phyloP scores from a whole-genome alignment of 2,888 invertebrate species.

The Brenthis ino region DNA sequence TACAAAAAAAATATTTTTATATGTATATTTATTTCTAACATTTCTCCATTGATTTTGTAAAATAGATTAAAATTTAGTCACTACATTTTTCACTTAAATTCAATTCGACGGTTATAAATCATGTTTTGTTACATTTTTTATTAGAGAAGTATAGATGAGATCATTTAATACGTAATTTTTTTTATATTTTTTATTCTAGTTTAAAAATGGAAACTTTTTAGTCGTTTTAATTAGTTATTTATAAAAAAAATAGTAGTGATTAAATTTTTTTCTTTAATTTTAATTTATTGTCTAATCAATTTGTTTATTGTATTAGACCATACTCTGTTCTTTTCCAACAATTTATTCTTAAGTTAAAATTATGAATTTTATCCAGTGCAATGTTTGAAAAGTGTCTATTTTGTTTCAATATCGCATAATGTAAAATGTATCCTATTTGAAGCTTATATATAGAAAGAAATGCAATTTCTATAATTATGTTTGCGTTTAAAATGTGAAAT shows the following conservation, averaged over 20 bases:
- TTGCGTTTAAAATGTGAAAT: slow-evolving; percentile 50
- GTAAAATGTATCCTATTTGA: slow-evolving; percentile 37
- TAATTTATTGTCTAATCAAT: background rate
- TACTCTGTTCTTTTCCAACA: slow-evolving; percentile 10
- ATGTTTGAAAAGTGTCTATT: slow-evolving; percentile 24
- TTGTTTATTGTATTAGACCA: slow-evolving; percentile 2
- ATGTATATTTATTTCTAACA: slow-evolving; percentile 21
- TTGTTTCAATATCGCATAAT: slow-evolving; percentile 31
- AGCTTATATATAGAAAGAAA: slow-evolving; percentile 40
- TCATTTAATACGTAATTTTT: background rate
- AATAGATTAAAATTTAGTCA: slow-evolving; percentile 18
- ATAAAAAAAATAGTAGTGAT: background rate
- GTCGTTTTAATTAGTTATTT: background rate
- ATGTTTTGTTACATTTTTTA: no score
- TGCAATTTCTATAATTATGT: slow-evolving; percentile 52
- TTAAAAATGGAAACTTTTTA: background rate
- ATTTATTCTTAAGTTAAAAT: slow-evolving; percentile 20
- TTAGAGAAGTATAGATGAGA: background rate
- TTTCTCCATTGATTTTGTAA: slow-evolving; percentile 15
- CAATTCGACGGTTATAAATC: no score
- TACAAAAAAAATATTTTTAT: slow-evolving; percentile 34
- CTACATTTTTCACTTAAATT: background rate
- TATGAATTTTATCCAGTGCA: slow-evolving; percentile 31
- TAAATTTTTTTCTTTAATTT: slow-evolving; percentile 1
- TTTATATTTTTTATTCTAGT: background rate